A percentile compares a stretch with the other conserved stretches of the same genome.
These are phyloP conservation scores for Xenopus laevis DNA, from an alignment of 2,113 vertebrate species.

Conservation along the genomic window DNA sequence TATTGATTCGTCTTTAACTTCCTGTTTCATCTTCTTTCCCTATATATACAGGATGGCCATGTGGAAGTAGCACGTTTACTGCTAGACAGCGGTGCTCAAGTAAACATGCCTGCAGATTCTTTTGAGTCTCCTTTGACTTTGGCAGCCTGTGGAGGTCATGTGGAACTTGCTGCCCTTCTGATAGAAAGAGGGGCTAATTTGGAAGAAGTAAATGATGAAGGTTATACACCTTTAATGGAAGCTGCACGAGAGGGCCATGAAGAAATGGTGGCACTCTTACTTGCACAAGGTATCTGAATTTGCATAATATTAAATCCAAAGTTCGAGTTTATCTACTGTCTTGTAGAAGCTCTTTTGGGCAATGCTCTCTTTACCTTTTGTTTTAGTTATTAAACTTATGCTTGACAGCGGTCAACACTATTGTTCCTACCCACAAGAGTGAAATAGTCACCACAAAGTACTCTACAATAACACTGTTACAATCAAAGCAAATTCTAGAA, in stretches of 20 bases:
- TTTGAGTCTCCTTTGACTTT: conserved; percentile 95
- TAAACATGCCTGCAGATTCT: conserved; percentile 98
- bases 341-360: too few relatives aligned
- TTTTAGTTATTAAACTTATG: too few relatives aligned
- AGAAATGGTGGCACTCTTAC: conserved; percentile 96
- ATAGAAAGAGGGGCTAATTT: conserved; percentile 97
- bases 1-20: too few relatives aligned
- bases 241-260: conserved; percentile 96
- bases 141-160: conserved; percentile 93
- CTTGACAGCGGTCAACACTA: too few relatives aligned
- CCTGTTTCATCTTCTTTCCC: too few relatives aligned
- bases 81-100: conserved; percentile 96
- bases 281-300: conserved; percentile 85
- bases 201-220: conserved; percentile 98
- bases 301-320: neutral
- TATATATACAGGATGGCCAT: conserved; percentile 96
- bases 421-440: too few relatives aligned
- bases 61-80: conserved; percentile 95
- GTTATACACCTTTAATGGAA: conserved; percentile 97
- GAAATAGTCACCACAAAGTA: too few relatives aligned
- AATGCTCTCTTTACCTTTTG: too few relatives aligned
- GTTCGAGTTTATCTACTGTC: too few relatives aligned
- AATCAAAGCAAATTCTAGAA: too few relatives aligned
- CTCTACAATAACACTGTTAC: too few relatives aligned
- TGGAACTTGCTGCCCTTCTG: conserved; percentile 90